phyloP scores from a whole-genome alignment of 2,797 vertebrate species.

The Falco novaeseelandiae region DNA sequence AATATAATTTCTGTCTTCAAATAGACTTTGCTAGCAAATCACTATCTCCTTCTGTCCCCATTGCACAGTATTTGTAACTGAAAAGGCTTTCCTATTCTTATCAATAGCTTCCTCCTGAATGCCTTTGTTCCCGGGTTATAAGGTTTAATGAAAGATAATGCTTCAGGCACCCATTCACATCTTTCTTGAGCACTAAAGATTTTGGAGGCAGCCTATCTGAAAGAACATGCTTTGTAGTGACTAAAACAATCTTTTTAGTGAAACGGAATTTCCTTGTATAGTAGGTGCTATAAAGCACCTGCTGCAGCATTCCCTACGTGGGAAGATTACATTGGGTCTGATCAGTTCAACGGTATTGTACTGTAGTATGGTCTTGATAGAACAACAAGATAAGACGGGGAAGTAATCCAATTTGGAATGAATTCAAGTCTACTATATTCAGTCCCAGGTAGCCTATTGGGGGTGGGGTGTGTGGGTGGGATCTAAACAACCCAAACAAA shows the following conservation, averaged over 20 bases:
- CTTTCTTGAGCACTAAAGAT: neutral
- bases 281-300: neutral
- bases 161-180: neutral
- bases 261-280: neutral
- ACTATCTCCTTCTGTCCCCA: neutral
- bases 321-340: neutral
- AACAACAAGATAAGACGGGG: neutral
- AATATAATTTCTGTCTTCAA: neutral
- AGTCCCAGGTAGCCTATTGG: neutral
- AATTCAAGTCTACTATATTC: neutral
- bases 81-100: neutral
- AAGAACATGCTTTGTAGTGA: neutral
- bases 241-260: neutral
- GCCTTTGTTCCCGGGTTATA: neutral
- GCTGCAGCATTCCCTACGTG: neutral
- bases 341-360: neutral
- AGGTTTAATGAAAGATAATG: constrained; percentile 17
- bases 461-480: too few relatives aligned
- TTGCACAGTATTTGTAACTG: neutral
- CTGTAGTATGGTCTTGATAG: neutral
- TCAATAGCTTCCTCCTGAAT: neutral
- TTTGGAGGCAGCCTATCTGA: neutral
- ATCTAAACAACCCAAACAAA: neutral
- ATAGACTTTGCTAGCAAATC: neutral
- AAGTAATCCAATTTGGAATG: neutral